These are phyloP conservation scores for Mustelus asterias DNA, from an alignment of 2,113 vertebrate species.

Conservation along the genomic window DNA sequence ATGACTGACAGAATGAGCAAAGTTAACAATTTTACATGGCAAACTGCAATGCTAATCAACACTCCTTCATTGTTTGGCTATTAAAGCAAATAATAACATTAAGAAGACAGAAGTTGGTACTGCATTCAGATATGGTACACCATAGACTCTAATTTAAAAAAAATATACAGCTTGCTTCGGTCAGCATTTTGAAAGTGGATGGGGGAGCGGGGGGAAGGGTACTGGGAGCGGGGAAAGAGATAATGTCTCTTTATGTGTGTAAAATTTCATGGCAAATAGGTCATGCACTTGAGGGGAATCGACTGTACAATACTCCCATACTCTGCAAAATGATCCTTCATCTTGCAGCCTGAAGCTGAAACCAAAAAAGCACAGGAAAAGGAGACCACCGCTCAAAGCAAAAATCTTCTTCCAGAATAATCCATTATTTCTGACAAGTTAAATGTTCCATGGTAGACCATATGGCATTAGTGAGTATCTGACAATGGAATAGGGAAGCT, in stretches of 20 bases:
- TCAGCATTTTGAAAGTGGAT: slow-evolving; percentile 46
- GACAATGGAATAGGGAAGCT: slow-evolving; percentile 59
- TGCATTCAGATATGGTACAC: not conserved
- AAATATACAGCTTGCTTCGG: slow-evolving; percentile 58
- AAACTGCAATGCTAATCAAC: not conserved
- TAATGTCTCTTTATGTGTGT: slow-evolving; percentile 55
- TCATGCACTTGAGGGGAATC: slow-evolving; percentile 63
- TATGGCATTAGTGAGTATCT: slow-evolving; percentile 71
- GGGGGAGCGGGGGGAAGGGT: not conserved
- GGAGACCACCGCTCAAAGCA: slow-evolving; percentile 72
- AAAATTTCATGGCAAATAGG: slow-evolving; percentile 59
- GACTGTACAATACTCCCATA: slow-evolving; percentile 47
- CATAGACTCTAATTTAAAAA: not conserved
- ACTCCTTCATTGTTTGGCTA: not conserved
- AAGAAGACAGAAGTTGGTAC: not conserved
- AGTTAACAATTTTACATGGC: not conserved
- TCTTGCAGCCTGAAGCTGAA: slow-evolving; percentile 63
- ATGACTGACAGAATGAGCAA: not conserved
- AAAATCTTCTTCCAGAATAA: slow-evolving; percentile 81
- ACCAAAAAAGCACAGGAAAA: slow-evolving; percentile 55
- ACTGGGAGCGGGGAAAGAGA: not conserved
- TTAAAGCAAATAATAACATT: not conserved
- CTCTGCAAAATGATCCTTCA: slow-evolving; percentile 62
- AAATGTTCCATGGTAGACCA: slow-evolving; percentile 85
- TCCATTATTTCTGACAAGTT: slow-evolving; percentile 88